A percentile compares a stretch with the other conserved stretches of the same genome.
phyloP scores from a whole-genome alignment of 2,113 vertebrate species.

The Arizona elegans region DNA sequence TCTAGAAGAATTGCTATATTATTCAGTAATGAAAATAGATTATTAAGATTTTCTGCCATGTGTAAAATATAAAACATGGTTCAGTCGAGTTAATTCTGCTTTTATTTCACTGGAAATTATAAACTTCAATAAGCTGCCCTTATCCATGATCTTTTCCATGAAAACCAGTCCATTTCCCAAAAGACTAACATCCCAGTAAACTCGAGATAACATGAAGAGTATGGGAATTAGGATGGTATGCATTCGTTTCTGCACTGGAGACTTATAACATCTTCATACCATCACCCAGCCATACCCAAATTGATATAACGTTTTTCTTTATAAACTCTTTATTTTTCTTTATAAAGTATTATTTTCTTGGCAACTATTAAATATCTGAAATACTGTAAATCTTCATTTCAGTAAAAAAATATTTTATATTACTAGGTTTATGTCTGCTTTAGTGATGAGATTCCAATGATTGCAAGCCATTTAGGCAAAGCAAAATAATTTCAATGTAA shows the following conservation, averaged over 20 bases:
- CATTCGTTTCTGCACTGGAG: neutral
- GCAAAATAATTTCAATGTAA: neutral
- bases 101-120: slow-evolving; percentile 7
- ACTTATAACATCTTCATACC: neutral
- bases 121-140: neutral
- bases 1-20: neutral
- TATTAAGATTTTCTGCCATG: neutral
- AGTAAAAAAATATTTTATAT: neutral
- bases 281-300: neutral
- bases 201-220: neutral
- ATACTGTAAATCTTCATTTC: neutral
- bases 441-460: neutral
- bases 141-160: neutral
- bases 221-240: neutral
- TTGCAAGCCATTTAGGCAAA: neutral
- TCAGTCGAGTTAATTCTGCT: neutral
- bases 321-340: too few species aligned
- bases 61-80: neutral
- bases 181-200: neutral
- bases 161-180: neutral
- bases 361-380: neutral
- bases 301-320: neutral
- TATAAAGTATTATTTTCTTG: neutral
- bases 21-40: neutral
- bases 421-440: neutral